These are phyloP conservation scores for Rhodeus uyekii DNA, from an alignment of 2,797 vertebrate species.

Conservation along the genomic window DNA sequence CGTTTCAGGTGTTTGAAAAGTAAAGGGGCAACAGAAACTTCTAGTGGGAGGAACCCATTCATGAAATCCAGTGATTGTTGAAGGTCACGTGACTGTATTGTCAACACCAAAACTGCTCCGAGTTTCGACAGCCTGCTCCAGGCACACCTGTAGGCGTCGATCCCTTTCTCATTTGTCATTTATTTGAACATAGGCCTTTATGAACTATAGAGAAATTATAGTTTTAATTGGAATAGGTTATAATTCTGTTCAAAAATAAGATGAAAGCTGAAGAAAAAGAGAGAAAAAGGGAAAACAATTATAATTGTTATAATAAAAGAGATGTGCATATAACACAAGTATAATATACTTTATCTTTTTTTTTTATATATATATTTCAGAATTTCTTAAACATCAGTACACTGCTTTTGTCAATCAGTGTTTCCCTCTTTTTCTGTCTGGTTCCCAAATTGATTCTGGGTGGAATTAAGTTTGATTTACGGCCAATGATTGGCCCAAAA, in stretches of 20 bases:
- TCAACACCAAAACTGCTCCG: not conserved
- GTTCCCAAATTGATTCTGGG: not conserved
- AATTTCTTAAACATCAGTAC: not conserved
- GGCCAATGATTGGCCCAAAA: not conserved
- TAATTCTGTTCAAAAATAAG: no score
- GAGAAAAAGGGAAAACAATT: not conserved
- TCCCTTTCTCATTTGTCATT: not conserved
- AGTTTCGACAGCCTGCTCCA: conserved; percentile 23
- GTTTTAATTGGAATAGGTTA: no score
- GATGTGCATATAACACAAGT: no score
- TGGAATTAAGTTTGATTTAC: not conserved
- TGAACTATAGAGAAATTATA: no score
- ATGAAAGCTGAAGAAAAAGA: not conserved
- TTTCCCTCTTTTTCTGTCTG: not conserved
- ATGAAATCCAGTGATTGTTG: not conserved
- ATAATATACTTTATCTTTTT: not conserved
- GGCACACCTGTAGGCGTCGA: not conserved
- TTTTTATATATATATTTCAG: not conserved
- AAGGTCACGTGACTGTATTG: conserved; percentile 22
- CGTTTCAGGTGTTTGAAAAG: conserved; percentile 50
- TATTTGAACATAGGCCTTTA: no score
- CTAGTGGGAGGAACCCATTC: conserved; percentile 41
- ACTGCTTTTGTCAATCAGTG: not conserved
- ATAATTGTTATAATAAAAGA: not conserved
- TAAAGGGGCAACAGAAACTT: conserved; percentile 66